Conservation (phyloP, 2,797 vertebrate species). For the Xenopus petersii region DNA sequence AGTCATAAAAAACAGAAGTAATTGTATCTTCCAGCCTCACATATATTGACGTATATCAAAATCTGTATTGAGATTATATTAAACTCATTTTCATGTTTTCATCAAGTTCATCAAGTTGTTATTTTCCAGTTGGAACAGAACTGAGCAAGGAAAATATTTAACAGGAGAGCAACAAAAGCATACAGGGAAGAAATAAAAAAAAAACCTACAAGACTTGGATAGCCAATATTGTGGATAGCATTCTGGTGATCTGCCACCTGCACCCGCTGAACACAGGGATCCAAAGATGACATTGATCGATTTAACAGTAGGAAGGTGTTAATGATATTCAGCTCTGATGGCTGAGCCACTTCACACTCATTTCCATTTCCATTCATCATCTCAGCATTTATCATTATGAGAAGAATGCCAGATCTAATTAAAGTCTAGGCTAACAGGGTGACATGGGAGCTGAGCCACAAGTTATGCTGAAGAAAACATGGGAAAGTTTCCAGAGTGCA, state of each 20-base stretch:
- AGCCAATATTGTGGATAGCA: conserved; percentile 64
- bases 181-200: conserved; percentile 66
- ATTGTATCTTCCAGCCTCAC: too few relatives aligned
- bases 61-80: too few relatives aligned
- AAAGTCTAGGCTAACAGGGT: conserved; percentile 90
- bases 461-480: conserved; percentile 64
- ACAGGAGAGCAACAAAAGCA: conserved; percentile 70
- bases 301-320: conserved; percentile 92
- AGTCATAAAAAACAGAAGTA: background rate
- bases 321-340: conserved; percentile 90
- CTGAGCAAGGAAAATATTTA: conserved; percentile 75
- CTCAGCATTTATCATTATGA: conserved; percentile 90
- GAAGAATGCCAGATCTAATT: conserved; percentile 97
- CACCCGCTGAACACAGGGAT: conserved; percentile 70
- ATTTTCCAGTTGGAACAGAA: conserved; percentile 75
- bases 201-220: conserved; percentile 60
- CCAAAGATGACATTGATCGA: conserved; percentile 90
- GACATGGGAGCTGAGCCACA: conserved; percentile 71
- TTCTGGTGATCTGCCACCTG: conserved; percentile 71
- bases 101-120: conserved; percentile 73
- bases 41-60: too few relatives aligned
- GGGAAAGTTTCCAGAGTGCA: conserved; percentile 72
- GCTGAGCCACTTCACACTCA: conserved; percentile 86
- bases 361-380: conserved; percentile 99
- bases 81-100: conserved; percentile 71